Percentiles rank a stretch among this genome's conserved stretches.
These are phyloP conservation scores for Drosophila jambulina DNA, from an alignment of 1,140 invertebrate genomes.

Conservation along the genomic window DNA sequence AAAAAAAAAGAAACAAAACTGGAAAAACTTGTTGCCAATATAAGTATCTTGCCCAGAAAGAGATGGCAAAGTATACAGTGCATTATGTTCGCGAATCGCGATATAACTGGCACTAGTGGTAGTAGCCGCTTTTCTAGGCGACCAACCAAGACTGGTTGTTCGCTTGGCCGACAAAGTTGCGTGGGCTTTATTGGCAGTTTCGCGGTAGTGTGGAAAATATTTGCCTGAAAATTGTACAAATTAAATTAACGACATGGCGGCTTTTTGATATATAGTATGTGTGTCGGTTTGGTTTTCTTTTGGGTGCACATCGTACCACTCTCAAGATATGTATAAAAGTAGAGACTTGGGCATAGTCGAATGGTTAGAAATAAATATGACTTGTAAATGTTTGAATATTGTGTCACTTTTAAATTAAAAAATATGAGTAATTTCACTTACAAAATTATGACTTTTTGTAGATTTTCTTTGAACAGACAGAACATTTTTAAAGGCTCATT, in stretches of 20 bases:
- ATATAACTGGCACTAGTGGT: slow-evolving; percentile 25
- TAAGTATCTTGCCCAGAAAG: slow-evolving; percentile 53
- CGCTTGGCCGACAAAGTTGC: slow-evolving; percentile 52
- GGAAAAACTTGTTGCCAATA: slow-evolving; percentile 72
- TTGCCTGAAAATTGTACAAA: slow-evolving; percentile 81
- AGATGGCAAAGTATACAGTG: slow-evolving; percentile 40
- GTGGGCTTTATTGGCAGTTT: slow-evolving; percentile 82
- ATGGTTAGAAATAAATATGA: not conserved
- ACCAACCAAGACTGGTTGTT: slow-evolving; percentile 72
- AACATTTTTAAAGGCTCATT: not conserved
- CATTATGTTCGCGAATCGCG: slow-evolving; percentile 7
- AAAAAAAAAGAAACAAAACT: slow-evolving; percentile 63
- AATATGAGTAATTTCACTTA: not conserved
- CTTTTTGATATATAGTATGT: slow-evolving; percentile 38
- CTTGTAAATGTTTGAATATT: not conserved
- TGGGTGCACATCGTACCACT: not conserved
- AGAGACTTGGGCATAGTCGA: not conserved
- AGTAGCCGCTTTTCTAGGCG: slow-evolving; percentile 46
- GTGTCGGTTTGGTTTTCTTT: not conserved
- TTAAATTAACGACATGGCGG: slow-evolving; percentile 82
- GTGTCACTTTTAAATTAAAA: slow-evolving; percentile 12
- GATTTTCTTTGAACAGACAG: not conserved
- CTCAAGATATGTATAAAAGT: slow-evolving; percentile 1
- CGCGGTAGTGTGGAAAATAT: slow-evolving; percentile 79
- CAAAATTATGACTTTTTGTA: not conserved